Evolutionary conservation across 2,888 invertebrate genomes (phyloP).

Genomic region (Mongoloraphidia duomilia): DNA sequence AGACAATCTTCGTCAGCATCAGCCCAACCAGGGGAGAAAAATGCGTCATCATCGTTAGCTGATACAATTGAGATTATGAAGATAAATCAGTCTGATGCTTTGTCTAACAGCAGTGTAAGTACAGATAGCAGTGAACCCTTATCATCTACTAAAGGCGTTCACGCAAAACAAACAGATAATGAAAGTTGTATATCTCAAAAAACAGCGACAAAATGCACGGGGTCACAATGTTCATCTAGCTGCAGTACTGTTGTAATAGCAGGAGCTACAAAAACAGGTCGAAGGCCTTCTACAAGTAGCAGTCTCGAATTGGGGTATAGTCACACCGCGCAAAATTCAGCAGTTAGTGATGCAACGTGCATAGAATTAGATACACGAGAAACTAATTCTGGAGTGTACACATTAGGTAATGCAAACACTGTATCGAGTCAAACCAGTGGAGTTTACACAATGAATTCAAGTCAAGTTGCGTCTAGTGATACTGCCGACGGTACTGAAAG

Average conservation of each 20-base stretch:
- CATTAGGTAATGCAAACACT: slow-evolving; percentile 33
- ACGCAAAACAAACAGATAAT: slow-evolving; percentile 33
- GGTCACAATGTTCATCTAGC: slow-evolving; percentile 73
- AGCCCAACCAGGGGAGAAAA: slow-evolving; percentile 17
- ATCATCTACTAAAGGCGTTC: slow-evolving; percentile 21
- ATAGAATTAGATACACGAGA: slow-evolving; percentile 44
- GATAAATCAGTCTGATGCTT: slow-evolving; percentile 8
- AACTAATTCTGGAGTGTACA: slow-evolving; percentile 44
- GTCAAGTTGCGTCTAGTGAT: slow-evolving; percentile 30
- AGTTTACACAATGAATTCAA: slow-evolving; percentile 67
- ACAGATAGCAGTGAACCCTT: slow-evolving; percentile 10
- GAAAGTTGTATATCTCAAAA: slow-evolving; percentile 38
- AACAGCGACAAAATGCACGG: slow-evolving; percentile 46
- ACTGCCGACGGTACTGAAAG: slow-evolving; percentile 5
- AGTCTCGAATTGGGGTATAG: slow-evolving; percentile 74
- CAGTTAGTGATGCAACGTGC: slow-evolving; percentile 57
- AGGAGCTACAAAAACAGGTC: slow-evolving; percentile 29
- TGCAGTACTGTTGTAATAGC: slow-evolving; percentile 77
- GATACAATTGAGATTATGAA: slow-evolving; percentile 11
- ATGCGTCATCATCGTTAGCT: slow-evolving; percentile 7
- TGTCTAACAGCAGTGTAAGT: slow-evolving; percentile 9
- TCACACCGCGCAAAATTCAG: slow-evolving; percentile 76
- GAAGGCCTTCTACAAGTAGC: slow-evolving; percentile 61
- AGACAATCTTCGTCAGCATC: slow-evolving; percentile 39
- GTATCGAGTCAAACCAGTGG: slow-evolving; percentile 75